Evolutionary conservation across 2,113 vertebrate species (phyloP).

Genomic region (Ceyx margarethae): DNA sequence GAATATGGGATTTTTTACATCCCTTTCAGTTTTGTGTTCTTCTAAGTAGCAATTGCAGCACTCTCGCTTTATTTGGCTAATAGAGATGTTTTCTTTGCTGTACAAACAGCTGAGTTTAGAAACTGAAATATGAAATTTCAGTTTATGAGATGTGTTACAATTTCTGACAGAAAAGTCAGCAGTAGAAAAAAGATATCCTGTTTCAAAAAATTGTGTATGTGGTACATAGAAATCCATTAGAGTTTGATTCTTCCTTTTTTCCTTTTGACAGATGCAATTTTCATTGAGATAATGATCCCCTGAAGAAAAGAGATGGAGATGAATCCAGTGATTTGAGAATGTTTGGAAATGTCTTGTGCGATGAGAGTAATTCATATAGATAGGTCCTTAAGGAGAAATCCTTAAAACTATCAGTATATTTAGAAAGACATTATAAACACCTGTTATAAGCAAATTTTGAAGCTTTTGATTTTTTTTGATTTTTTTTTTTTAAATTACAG

Average conservation of each 20-base stretch:
- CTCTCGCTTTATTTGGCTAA: neutral
- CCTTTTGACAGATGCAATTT: conserved; percentile 18
- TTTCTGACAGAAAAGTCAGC: neutral
- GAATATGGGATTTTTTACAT: neutral
- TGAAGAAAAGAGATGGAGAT: conserved; percentile 20
- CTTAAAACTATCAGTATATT: conserved; percentile 21
- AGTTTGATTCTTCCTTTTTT: neutral
- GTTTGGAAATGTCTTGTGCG: conserved; percentile 26
- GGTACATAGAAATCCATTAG: neutral
- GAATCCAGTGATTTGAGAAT: neutral
- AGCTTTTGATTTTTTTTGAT: neutral
- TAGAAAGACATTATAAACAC: conserved; percentile 14
- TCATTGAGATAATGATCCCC: neutral
- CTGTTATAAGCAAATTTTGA: neutral
- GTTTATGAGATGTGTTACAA: neutral
- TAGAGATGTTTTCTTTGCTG: neutral
- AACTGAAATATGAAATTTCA: neutral
- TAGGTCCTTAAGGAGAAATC: conserved; percentile 23
- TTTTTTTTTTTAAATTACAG: neutral
- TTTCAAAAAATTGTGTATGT: neutral
- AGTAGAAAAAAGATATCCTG: neutral
- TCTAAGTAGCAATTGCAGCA: neutral
- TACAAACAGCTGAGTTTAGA: neutral
- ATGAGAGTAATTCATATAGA: conserved; percentile 27
- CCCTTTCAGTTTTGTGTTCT: neutral